Percentiles rank a stretch among this genome's conserved stretches.
phyloP scores from a whole-genome alignment of 1,140 invertebrate species.

The Eueides isabella region DNA sequence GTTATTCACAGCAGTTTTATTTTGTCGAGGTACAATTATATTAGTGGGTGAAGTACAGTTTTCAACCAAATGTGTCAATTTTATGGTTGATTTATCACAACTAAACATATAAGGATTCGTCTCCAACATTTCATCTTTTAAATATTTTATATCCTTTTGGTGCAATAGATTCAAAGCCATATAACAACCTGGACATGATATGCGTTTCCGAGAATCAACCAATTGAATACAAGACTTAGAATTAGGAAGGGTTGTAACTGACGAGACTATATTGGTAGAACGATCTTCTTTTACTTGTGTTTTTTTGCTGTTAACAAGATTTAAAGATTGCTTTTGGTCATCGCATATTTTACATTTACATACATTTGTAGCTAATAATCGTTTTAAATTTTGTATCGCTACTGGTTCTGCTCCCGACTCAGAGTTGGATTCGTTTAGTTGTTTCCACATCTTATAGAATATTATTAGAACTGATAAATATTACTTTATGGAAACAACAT shows the following conservation, averaged over 20 bases:
- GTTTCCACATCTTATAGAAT: slow-evolving; percentile 36
- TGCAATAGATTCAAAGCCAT: slow-evolving; percentile 51
- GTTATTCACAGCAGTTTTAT: neutral
- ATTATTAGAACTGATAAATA: too few species aligned
- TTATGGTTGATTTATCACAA: slow-evolving; percentile 53
- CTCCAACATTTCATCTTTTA: slow-evolving; percentile 64
- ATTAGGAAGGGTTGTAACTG: neutral
- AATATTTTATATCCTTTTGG: slow-evolving; percentile 41
- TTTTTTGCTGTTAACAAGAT: neutral
- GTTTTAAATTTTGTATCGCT: slow-evolving; percentile 53
- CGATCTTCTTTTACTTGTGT: neutral
- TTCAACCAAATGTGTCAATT: slow-evolving; percentile 34
- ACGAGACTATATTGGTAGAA: neutral
- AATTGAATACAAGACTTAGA: neutral
- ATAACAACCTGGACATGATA: slow-evolving; percentile 57
- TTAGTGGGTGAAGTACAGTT: slow-evolving; percentile 49
- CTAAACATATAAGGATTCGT: slow-evolving; percentile 42
- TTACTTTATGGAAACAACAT: neutral
- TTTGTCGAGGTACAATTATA: neutral
- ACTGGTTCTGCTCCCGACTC: slow-evolving; percentile 51
- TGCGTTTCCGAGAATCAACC: neutral
- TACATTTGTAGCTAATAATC: slow-evolving; percentile 49
- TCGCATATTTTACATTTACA: slow-evolving; percentile 53
- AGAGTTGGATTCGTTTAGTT: slow-evolving; percentile 18
- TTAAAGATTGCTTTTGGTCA: slow-evolving; percentile 15